Percentiles rank a stretch among this genome's conserved stretches.
phyloP scores from a whole-genome alignment of 2,113 vertebrate genomes.

The Penelope pileata region DNA sequence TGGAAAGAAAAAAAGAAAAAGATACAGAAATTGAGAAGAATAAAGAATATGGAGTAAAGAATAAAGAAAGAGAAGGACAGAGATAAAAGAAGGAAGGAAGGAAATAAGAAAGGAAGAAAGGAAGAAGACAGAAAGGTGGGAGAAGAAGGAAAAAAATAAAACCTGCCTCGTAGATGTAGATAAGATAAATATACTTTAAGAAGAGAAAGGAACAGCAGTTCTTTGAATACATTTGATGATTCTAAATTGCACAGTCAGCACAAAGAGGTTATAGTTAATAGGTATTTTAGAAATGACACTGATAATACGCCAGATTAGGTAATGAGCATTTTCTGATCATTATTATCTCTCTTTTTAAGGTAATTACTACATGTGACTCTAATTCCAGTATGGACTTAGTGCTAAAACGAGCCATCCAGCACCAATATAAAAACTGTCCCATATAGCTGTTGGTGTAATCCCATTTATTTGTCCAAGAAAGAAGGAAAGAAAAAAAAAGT shows the following conservation, averaged over 20 bases:
- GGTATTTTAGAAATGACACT: neutral
- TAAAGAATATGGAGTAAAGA: neutral
- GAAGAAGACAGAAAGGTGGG: neutral
- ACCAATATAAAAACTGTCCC: neutral
- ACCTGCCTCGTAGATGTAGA: neutral
- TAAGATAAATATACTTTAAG: neutral
- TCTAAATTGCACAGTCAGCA: neutral
- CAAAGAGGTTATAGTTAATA: neutral
- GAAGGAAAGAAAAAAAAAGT: neutral
- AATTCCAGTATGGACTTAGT: neutral
- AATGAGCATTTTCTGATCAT: constrained; percentile 19
- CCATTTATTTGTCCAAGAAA: neutral
- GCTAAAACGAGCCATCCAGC: neutral
- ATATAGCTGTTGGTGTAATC: neutral
- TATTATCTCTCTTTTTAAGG: neutral
- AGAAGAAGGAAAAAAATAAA: neutral
- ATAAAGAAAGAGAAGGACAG: neutral
- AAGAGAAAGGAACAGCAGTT: neutral
- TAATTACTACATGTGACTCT: neutral
- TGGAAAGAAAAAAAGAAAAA: neutral
- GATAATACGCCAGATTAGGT: neutral
- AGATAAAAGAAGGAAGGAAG: neutral
- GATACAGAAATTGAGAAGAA: neutral
- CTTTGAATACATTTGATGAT: neutral
- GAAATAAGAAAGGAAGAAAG: neutral